phyloP scores from a whole-genome alignment of 2,797 vertebrate species.

The Danio jaintianensis region DNA sequence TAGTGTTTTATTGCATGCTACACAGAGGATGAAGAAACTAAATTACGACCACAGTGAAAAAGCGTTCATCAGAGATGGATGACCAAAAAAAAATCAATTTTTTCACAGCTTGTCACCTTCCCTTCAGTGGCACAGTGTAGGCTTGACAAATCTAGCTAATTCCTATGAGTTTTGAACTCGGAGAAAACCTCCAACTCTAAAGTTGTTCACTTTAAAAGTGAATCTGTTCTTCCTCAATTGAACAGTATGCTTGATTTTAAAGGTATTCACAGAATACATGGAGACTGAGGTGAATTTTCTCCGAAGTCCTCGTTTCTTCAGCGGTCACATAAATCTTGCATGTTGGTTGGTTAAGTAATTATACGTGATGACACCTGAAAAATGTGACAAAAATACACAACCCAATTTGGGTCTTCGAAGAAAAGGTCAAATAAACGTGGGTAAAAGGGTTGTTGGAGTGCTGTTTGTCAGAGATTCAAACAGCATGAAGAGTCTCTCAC shows the following conservation, averaged over 20 bases:
- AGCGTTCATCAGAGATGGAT: conserved; percentile 71
- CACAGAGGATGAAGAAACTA: conserved; percentile 77
- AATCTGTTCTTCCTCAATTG: conserved; percentile 69
- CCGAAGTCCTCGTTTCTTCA: conserved; percentile 45
- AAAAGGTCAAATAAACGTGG: conserved; percentile 22
- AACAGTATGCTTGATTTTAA: conserved; percentile 75
- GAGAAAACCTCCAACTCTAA: conserved; percentile 41
- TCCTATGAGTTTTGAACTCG: conserved; percentile 75
- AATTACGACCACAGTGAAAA: conserved; percentile 73
- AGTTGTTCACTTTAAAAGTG: conserved; percentile 60
- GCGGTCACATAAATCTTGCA: conserved; percentile 30
- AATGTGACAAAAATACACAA: conserved; percentile 28
- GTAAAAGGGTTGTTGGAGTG: conserved; percentile 46
- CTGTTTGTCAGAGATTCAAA: conserved; percentile 45
- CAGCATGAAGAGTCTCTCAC: background rate
- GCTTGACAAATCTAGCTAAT: conserved; percentile 83
- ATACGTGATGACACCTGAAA: conserved; percentile 41
- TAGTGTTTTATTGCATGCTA: conserved; percentile 83
- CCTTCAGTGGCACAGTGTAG: conserved; percentile 92
- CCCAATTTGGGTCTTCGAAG: conserved; percentile 53
- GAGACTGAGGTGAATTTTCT: conserved; percentile 68
- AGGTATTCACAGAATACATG: conserved; percentile 88
- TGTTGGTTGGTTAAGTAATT: conserved; percentile 25
- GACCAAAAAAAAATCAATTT: conserved; percentile 71
- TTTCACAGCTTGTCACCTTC: conserved; percentile 85